Conservation (phyloP, 2,797 vertebrate genomes). For the Sylvia borin region DNA sequence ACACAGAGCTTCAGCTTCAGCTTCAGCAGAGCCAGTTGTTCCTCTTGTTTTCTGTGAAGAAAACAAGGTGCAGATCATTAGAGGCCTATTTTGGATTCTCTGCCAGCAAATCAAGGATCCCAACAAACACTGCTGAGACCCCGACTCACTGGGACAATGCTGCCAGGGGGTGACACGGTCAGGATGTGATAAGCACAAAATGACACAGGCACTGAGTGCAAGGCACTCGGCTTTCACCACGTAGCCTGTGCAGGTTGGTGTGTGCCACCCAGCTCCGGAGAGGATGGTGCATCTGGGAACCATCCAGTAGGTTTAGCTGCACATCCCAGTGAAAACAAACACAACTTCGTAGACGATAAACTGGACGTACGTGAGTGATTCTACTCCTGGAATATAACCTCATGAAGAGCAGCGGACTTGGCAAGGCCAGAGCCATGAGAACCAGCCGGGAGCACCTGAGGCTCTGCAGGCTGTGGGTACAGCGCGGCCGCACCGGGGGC, state of each 20-base stretch:
- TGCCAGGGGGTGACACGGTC: accelerated
- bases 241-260: accelerated
- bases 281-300: neutral
- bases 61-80: neutral
- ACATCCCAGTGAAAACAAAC: neutral
- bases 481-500: too few relatives aligned
- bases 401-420: accelerated
- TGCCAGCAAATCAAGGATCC: neutral
- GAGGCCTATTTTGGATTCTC: neutral
- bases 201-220: accelerated
- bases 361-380: accelerated
- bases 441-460: neutral
- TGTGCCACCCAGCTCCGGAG: accelerated
- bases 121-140: neutral
- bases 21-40: neutral
- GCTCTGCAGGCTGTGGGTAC: neutral
- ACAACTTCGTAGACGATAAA: neutral
- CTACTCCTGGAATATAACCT: accelerated
- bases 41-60: neutral
- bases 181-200: neutral
- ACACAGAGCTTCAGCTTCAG: neutral
- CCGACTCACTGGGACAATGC: neutral
- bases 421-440: neutral
- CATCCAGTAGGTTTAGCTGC: neutral
- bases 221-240: neutral